A percentile compares a stretch with the other conserved stretches of the same genome.
Evolutionary conservation across 1,140 invertebrate species (phyloP).

Genomic region (Heliconius hermathena): DNA sequence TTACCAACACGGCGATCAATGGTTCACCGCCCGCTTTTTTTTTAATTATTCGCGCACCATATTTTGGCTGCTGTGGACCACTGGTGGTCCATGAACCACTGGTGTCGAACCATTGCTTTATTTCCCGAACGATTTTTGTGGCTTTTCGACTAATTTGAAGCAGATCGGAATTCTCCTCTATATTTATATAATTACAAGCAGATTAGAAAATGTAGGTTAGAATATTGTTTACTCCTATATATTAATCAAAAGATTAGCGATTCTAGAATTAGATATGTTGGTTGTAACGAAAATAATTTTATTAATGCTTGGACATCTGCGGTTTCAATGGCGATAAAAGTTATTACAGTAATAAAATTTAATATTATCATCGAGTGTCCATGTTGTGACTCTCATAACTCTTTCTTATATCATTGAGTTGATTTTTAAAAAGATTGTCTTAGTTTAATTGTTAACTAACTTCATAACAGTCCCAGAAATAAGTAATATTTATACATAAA

Average conservation of each 20-base stretch:
- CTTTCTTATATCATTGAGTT: background rate
- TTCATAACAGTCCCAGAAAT: background rate
- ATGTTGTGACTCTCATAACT: background rate
- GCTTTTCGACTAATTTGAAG: no score
- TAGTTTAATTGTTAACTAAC: background rate
- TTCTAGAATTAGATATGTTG: background rate
- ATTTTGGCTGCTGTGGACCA: no score
- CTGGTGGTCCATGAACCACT: no score
- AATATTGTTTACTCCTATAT: no score
- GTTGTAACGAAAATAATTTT: constrained; percentile 39
- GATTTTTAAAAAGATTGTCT: background rate
- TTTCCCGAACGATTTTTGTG: no score
- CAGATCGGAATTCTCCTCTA: no score
- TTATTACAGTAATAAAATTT: constrained; percentile 34
- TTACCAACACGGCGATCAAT: no score
- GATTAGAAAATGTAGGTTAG: no score
- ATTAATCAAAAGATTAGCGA: background rate
- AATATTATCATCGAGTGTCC: constrained; percentile 15
- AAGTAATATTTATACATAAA: constrained; percentile 21
- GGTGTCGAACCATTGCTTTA: no score
- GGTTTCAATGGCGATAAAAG: constrained; percentile 36
- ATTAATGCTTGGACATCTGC: constrained; percentile 38
- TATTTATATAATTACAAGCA: no score
- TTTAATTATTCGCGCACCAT: no score
- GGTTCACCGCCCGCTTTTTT: no score